Evolutionary conservation across 2,888 invertebrate genomes (phyloP).

Genomic region (Ichneumoninae sp.): DNA sequence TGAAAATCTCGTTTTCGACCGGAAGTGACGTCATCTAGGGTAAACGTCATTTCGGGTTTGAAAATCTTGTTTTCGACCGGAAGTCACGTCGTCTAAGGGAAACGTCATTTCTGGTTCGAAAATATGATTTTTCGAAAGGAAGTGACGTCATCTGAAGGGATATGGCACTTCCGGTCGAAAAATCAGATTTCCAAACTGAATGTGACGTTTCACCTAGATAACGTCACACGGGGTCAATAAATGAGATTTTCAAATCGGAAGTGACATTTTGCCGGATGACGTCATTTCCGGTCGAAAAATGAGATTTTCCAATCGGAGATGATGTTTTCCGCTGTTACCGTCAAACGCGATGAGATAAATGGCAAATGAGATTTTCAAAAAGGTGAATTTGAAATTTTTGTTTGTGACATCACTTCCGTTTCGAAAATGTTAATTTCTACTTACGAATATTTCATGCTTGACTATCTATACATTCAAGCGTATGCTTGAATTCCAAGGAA

Average conservation of each 20-base stretch:
- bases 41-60: background rate
- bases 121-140: no score
- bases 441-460: no score
- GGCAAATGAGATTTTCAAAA: no score
- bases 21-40: background rate
- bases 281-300: no score
- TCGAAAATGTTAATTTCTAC: background rate
- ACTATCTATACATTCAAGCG: background rate
- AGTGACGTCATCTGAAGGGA: no score
- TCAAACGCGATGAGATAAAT: background rate
- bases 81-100: background rate
- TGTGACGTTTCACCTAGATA: no score
- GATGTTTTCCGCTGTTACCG: background rate
- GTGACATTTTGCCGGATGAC: no score
- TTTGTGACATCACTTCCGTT: background rate
- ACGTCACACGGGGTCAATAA: no score
- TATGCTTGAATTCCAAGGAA: constrained; percentile 25
- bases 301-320: background rate
- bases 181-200: background rate
- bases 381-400: background rate
- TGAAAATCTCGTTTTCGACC: background rate
- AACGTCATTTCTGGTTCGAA: no score
- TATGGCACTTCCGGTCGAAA: background rate
- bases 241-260: no score
- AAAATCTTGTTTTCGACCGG: background rate